Base-by-base conservation (phyloP, 2,113 vertebrate species). In the Orcinus orca region DNA sequence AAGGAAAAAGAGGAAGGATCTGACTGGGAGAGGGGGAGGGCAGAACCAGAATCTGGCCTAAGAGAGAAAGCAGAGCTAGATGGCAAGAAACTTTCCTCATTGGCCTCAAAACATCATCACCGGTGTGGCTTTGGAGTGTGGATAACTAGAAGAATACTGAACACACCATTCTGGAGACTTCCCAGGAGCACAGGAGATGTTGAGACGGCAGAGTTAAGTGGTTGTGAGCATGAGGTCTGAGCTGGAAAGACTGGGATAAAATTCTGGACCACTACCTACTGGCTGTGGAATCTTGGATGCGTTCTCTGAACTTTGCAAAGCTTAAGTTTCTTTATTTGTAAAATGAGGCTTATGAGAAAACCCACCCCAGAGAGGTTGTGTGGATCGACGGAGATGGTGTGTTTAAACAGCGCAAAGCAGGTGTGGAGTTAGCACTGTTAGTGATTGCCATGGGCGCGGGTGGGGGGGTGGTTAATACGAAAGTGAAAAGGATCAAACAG, bases 391-490 rank as follows among this genome's bases (percentile, higher is more conserved):
- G 70, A 33, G n/a, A n/a, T 8, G n/a, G 8, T 38, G 6, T 50
- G 29, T 80, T 86, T 31, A 38, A 77, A 18, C 38, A 90, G 80
- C 21, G 79, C 9, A 20, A 1, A 47, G 53, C n/a, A 41, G 23
- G 79, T 63, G n/a, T 13, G 89, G 70, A 58, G 36, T 38, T 21
- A 21, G 17, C 17, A 4, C 4, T 8, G 17, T 12, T 10, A 31
- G 31, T 23, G 50, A 26, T 36, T 23, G 47, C 26, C 20, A 15
- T 29, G 15, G 62, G n/a, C 7, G 3, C 9, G 3, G 6, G 6
- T 6, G 9, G 8, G 50, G 26, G 20, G 3, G 9, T 2, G 9
- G 8, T 0, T 0, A 33, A 29, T 8, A 23, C 0, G n/a, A 41
- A 71, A 44, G 41, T 2, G n/a, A 18, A 71, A 71, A 60, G 58